A percentile compares a stretch with the other conserved stretches of the same genome.
Evolutionary conservation across 1,140 invertebrate species (phyloP).

Genomic region (Gonioctena quinquepunctata): DNA sequence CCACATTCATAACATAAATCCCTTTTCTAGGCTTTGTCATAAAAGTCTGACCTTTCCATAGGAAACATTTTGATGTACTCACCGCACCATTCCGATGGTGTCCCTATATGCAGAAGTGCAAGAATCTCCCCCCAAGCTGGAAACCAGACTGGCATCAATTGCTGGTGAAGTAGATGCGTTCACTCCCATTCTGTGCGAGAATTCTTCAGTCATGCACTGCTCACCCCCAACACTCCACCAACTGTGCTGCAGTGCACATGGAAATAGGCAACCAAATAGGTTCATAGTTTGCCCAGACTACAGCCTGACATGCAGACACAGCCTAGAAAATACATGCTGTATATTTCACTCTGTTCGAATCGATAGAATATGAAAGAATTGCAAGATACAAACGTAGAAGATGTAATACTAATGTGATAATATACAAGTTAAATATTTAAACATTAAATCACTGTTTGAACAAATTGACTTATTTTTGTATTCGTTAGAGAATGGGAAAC

Average conservation of each 20-base stretch:
- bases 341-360: too few species aligned
- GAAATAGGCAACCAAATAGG: conserved; percentile 62
- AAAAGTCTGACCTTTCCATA: too few species aligned
- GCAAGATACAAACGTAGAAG: too few species aligned
- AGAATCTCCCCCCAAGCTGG: conserved; percentile 35
- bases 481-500: too few species aligned
- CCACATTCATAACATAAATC: too few species aligned
- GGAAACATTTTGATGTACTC: too few species aligned
- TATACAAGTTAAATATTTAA: too few species aligned
- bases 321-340: conserved; percentile 44
- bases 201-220: conserved; percentile 57
- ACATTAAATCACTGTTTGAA: too few species aligned
- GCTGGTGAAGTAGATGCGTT: conserved; percentile 44
- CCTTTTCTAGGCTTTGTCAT: too few species aligned
- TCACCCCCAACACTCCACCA: conserved; percentile 59
- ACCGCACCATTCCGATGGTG: conserved; percentile 31
- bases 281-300: conserved; percentile 65
- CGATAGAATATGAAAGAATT: too few species aligned
- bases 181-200: conserved; percentile 58
- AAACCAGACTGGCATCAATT: conserved; percentile 36
- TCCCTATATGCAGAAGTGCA: conserved; percentile 40
- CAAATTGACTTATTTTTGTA: too few species aligned
- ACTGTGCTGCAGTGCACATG: conserved; percentile 64
- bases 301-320: conserved; percentile 57
- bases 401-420: too few species aligned